Base-by-base conservation (phyloP, 2,797 vertebrate genomes). In the Mus minutoides region DNA sequence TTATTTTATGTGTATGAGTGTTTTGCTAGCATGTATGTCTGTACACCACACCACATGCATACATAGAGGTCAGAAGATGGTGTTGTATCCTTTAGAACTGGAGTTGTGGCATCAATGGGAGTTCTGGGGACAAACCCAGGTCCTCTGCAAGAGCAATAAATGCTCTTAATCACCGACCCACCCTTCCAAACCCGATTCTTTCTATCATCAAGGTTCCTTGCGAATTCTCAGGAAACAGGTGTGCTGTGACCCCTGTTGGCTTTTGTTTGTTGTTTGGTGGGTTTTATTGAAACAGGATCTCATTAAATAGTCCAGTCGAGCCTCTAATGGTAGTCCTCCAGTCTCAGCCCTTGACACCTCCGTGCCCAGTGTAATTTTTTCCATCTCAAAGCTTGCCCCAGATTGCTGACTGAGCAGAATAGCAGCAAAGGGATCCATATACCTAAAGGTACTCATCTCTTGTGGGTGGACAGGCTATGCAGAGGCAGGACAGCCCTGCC, bases 151-250 rank as follows among this genome's bases (percentile, higher is more conserved):
- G 40, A 64, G 34, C 83, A 85, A 24, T 31, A 10, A 17, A n/a
- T 37, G 34, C n/a, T 26, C 34, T 71, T 54, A 26, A 52, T 22
- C 22, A 29, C 49, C 2, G 7, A 69, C 31, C 31, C 6, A 8
- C 52, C 49, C 46, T n/a, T 67, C 43, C 31, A 52, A 64, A 34
- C 9, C 29, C 96, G 91, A 95, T 94, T 56, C 80, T 97, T 97
- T 97, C 96, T 95, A 64, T 75, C 43, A 19, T 75, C 13, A 1
- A n/a, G 46, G 80, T 76, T 64, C 60, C 58, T 34, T 64, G 40
- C 16, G 10, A 46, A 84, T 46, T 46, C 82, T 46, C 40, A 22
- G 82, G 40, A 34, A 62, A 21, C 29, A 84, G 58, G 6, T 31
- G 40, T 49, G 62, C 43, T 24, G 31, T 2, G 4, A 34, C 60